These are phyloP conservation scores for Tapirus terrestris DNA, from an alignment of 2,113 vertebrate genomes.

Conservation along the genomic window DNA sequence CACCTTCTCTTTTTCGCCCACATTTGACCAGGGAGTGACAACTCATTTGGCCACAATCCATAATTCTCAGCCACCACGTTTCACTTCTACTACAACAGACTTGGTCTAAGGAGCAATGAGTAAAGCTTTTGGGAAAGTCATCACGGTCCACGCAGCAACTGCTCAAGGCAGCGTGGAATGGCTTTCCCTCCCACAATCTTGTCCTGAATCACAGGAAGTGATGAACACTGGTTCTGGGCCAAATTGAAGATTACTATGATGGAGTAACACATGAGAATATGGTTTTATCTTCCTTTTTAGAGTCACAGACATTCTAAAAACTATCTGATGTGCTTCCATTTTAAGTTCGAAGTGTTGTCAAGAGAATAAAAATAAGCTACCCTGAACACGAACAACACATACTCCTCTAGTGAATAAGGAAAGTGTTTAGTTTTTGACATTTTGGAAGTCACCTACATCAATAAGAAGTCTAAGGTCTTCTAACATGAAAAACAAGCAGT, in stretches of 20 bases:
- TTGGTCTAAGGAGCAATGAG: neutral
- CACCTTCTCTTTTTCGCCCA: neutral
- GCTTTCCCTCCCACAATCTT: neutral
- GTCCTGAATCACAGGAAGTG: constrained; percentile 45
- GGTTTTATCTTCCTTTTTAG: neutral
- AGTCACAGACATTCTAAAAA: neutral
- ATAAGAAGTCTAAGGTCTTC: neutral
- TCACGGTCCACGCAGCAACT: neutral
- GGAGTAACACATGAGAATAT: neutral
- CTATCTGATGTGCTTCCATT: neutral
- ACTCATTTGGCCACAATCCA: neutral
- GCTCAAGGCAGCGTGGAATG: neutral
- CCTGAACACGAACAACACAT: neutral
- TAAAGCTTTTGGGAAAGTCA: neutral
- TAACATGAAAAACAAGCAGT: neutral
- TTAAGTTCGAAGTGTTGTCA: constrained; percentile 14
- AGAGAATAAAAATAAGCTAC: constrained; percentile 17
- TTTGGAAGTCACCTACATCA: neutral
- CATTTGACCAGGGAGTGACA: neutral
- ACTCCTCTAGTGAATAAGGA: neutral
- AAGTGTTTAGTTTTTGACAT: neutral
- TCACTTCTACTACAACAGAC: neutral
- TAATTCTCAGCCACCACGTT: neutral
- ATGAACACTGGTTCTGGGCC: neutral
- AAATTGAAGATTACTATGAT: neutral